Evolutionary conservation across 2,888 invertebrate species (phyloP), one percentile per base, ranked within the genome.

Genomic region (Dryobotodes eremita): DNA sequence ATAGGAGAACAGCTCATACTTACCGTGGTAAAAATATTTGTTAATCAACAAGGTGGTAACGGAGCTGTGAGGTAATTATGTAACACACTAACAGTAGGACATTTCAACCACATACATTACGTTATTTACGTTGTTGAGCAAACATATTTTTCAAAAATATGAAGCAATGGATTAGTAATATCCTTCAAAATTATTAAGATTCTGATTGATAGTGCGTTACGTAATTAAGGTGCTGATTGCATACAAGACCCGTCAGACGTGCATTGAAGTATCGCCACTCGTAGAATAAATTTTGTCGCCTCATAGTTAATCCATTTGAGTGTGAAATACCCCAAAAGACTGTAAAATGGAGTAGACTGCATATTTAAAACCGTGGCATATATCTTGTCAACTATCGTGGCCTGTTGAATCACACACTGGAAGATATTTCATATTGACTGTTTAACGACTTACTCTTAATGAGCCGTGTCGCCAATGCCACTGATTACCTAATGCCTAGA

Each of bases 391-490:
- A n/a, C 46, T 20, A 15, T 26, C 26, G 10, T 59, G 13, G 31
- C 55, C 23, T 36, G 26, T 42, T 74, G 71, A 71, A 70, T 74
- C 68, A 76, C 46, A 71, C 68, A 62, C 53, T 69, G 15, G 68
- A 36, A 71, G 31, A 82, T 82, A 86, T 77, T 71, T 77, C 71
- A 77, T 61, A 61, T 71, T 76, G 82, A 76, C 66, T 73, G 82
- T 82, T 86, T 84, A 84, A 83, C 68, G 85, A 75, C 72, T 65
- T 20, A 57, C 7, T 59, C 46, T 72, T 57, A 71, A 84, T 84
- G 82, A 77, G 74, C 73, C 83, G 86, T 86, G 71, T 82, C 83
- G 82, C 75, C 62, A 74, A 77, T 65, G 50, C 61, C 79, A 62
- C 71, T 79, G 81, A 68, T 81, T 81, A 84, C 68, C 68, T 79